Conservation (phyloP, 2,888 invertebrate genomes). For the Leptinotarsa haldemani region DNA sequence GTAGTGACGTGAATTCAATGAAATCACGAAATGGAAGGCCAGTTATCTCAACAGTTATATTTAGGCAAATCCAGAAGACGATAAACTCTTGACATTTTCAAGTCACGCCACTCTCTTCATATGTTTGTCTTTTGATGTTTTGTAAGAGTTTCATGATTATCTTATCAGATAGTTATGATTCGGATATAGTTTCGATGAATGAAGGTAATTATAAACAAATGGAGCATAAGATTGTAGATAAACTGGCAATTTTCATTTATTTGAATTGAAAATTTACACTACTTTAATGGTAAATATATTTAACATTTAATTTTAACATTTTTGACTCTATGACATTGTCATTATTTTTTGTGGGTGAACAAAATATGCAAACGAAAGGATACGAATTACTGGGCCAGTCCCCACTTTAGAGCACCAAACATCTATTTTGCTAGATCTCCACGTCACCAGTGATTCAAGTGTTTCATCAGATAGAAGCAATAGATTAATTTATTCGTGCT, state of each 20-base stretch:
- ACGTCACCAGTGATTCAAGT: too few relatives aligned
- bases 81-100: slow-evolving; percentile 35
- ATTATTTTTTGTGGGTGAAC: too few relatives aligned
- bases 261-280: not conserved
- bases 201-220: not conserved
- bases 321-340: too few relatives aligned
- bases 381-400: too few relatives aligned
- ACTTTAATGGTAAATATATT: not conserved
- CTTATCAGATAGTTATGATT: slow-evolving; percentile 23
- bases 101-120: slow-evolving; percentile 25
- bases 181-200: not conserved
- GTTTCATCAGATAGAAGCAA: too few relatives aligned
- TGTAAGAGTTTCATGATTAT: not conserved
- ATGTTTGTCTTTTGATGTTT: slow-evolving; percentile 16
- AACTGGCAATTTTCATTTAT: not conserved
- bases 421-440: too few relatives aligned
- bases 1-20: not conserved
- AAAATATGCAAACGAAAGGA: too few relatives aligned
- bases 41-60: slow-evolving; percentile 10
- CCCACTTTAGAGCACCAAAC: too few relatives aligned
- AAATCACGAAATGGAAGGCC: slow-evolving; percentile 1
- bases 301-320: too few relatives aligned
- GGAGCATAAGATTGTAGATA: not conserved
- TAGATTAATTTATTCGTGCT: too few relatives aligned
- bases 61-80: slow-evolving; percentile 21